Evolutionary conservation across 2,797 vertebrate genomes (phyloP), one percentile per base, ranked within the genome.

Genomic region (Staurois parvus): DNA sequence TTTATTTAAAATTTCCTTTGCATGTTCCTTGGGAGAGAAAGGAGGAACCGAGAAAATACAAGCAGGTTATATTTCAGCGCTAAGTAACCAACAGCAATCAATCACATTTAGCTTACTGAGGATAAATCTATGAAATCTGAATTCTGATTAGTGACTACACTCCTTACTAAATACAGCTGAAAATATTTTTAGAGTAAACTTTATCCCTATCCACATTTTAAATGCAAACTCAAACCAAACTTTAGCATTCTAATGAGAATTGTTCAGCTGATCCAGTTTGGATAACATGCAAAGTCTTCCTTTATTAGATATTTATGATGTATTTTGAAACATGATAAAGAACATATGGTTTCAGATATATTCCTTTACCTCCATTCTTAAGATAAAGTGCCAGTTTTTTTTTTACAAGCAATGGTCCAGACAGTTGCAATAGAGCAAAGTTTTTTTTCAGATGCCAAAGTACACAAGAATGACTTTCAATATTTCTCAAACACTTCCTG

Each of bases 261-360:
- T 66, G 24, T 40, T 77, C 21, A 28, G 56, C n/a, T 66, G 32
- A 40, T 40, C 28, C n/a, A 37, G 26, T 24, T 28, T 66, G 26
- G 8, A 42, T 17, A 66, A 30, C 28, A 15, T 45, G 37, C 64
- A 66, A 79, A 67, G 62, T 79, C 37, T 78, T 79, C 42, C 1
- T 11, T 7, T 45, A 21, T 40, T 21, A 45, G 67, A 56, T 72
- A 81, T 80, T 70, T 70, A 80, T 80, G 45, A 70, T 80, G 67
- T 70, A 80, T 72, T 81, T 81, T 56, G n/a, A 59, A 80, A 80
- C 66, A n/a, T 80, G 66, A 69, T 80, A 70, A 29, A 72, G n/a
- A 73, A 59, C 48, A 62, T n/a, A 37, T 78, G 59, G 21, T 24
- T 66, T n/a, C 62, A 24, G 26, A 64, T 45, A 17, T 78, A 24